A percentile compares a stretch with the other conserved stretches of the same genome.
phyloP scores from a whole-genome alignment of 1,140 invertebrate genomes.

The Drosophila nigromelanica region DNA sequence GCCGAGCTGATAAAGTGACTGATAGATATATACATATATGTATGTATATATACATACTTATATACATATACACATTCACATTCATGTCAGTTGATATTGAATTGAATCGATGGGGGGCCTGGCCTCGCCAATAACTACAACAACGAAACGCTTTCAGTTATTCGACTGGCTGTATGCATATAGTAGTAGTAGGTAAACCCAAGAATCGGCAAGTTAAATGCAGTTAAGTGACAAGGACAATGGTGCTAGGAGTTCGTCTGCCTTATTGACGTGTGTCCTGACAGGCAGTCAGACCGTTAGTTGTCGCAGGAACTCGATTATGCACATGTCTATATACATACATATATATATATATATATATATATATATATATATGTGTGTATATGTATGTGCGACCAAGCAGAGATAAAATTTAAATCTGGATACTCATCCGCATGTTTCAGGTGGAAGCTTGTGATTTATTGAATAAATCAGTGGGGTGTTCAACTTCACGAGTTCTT shows the following conservation, averaged over 20 bases:
- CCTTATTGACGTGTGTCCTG: conserved; percentile 70
- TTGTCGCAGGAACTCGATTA: conserved; percentile 25
- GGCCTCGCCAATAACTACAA: conserved; percentile 35
- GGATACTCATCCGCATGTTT: conserved; percentile 26
- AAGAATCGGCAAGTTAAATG: conserved; percentile 56
- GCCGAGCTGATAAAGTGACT: conserved; percentile 58
- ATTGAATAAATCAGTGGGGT: conserved; percentile 75
- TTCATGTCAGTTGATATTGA: conserved; percentile 28
- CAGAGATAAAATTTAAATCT: conserved; percentile 74
- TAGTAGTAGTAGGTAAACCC: conserved; percentile 14
- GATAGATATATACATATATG: conserved; percentile 54
- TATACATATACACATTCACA: neutral
- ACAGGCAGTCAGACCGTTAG: conserved; percentile 14
- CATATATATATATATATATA: neutral
- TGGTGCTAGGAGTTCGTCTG: conserved; percentile 18
- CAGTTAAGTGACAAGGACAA: conserved; percentile 60
- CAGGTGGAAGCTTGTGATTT: conserved; percentile 64
- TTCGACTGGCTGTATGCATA: conserved; percentile 14
- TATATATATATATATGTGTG: too few species aligned
- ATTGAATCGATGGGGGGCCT: conserved; percentile 29
- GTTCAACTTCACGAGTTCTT: conserved; percentile 50
- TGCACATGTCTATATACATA: conserved; percentile 6
- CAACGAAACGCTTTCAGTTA: conserved; percentile 40
- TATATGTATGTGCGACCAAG: conserved; percentile 16
- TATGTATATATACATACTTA: conserved; percentile 4